These are phyloP conservation scores for Spheniscus mendiculus DNA, from an alignment of 2,113 vertebrate species.

Conservation along the genomic window DNA sequence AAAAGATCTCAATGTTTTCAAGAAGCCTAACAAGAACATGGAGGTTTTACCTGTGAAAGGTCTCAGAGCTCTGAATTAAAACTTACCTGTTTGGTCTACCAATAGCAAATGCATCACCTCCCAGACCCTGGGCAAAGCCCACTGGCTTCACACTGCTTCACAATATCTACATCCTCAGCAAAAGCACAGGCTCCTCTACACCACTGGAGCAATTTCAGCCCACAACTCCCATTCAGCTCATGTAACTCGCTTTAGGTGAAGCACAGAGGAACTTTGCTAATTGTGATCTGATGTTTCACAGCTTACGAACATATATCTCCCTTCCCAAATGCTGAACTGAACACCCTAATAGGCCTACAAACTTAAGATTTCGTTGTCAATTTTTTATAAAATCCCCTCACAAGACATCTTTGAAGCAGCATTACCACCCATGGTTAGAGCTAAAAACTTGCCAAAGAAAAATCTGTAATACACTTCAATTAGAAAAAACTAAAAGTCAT, in stretches of 20 bases:
- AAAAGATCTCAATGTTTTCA: background rate
- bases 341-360: background rate
- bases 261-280: background rate
- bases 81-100: background rate
- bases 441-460: background rate
- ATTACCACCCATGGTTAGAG: background rate
- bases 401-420: background rate
- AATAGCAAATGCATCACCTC: background rate
- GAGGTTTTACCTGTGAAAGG: background rate
- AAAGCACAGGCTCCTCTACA: background rate
- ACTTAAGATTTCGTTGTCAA: background rate
- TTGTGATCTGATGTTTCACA: background rate
- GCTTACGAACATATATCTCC: rapidly evolving
- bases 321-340: background rate
- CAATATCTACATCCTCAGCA: background rate
- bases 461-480: background rate
- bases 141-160: background rate
- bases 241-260: background rate
- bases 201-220: background rate
- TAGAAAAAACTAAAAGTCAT: rapidly evolving
- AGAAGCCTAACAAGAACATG: background rate
- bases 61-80: background rate
- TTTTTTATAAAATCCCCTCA: background rate
- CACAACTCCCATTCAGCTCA: background rate
- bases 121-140: background rate